These are phyloP conservation scores for Virgularia gustaviana DNA, from an alignment of 92 coral and sea anemone species.

Conservation along the genomic window DNA sequence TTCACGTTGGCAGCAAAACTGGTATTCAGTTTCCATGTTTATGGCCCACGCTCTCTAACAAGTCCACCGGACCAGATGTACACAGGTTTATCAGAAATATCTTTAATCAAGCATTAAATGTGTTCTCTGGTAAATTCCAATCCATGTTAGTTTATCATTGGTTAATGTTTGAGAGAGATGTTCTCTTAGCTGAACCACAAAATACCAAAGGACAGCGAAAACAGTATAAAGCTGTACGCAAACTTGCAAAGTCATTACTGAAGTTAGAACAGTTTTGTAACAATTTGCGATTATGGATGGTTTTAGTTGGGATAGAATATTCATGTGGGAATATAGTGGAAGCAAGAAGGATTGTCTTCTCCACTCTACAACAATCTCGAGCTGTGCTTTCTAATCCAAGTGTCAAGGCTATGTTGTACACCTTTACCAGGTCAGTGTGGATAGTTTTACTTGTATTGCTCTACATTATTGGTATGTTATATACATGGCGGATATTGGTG, in stretches of 20 bases:
- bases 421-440: constrained; percentile 19
- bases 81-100: constrained; percentile 57
- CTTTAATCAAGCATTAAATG: constrained; percentile 67
- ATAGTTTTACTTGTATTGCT: no score
- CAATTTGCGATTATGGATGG: constrained; percentile 75
- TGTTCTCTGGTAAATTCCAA: constrained; percentile 57
- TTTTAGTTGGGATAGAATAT: constrained; percentile 73
- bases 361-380: constrained; percentile 50
- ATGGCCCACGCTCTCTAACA: constrained; percentile 12
- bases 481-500: no score
- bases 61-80: constrained; percentile 13
- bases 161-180: constrained; percentile 69
- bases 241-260: constrained; percentile 75
- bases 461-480: no score
- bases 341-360: constrained; percentile 69
- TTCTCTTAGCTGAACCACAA: constrained; percentile 43
- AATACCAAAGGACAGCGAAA: constrained; percentile 54
- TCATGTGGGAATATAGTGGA: constrained; percentile 67
- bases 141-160: constrained; percentile 61
- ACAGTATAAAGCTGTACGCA: constrained; percentile 67
- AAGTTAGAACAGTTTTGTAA: constrained; percentile 70
- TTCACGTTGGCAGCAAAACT: neutral
- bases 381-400: neutral
- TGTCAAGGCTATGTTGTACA: neutral
- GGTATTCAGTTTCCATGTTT: neutral